Evolutionary conservation across 2,797 vertebrate genomes (phyloP), one percentile per base, ranked within the genome.

Genomic region (Tragopan temminckii): DNA sequence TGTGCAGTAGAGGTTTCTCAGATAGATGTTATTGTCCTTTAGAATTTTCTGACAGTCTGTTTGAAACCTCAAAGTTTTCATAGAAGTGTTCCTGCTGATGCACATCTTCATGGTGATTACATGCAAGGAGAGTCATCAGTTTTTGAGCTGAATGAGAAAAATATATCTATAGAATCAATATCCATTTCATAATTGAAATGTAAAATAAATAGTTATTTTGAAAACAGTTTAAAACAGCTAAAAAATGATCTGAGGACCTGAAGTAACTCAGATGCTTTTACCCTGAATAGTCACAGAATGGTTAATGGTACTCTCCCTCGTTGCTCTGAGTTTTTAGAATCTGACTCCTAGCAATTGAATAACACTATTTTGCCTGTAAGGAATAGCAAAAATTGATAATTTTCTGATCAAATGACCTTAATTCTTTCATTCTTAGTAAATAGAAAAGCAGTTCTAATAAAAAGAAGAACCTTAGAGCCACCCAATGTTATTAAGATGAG

Each of bases 1-100:
- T 0, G 0, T 46, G 12, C 18, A 33, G 33, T 35, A 86, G 50
- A 68, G 2, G 0, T 21, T 83, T 90, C 64, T 50, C 24, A 64
- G 38, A 58, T 24, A 57, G 68, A 10, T 1, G 11, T 9, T 14
- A 3, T 62, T 45, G 33, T 53, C 17, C 36, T 33, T 90, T 24
- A 69, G 23, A 86, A 31, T 40, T 50, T 63, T 67, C 13, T 43
- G 11, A 66, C 17, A 3, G 17, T 76, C 13, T 64, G 46, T 71
- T 82, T 40, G n/a, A 40, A 23, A 87, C 23, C 29, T 82, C 69
- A 90, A 46, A 6, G 2, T 23, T 31, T 8, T 35, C 40, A 33
- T 35, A 48, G 27, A 20, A 6, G 24, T 57, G 77, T 70, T 72
- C 3, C 17, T 61, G 4, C 25, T 53, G 20, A 2, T 5, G 9